phyloP scores from a whole-genome alignment of 2,888 invertebrate genomes.

The Linnaemya vulpina region DNA sequence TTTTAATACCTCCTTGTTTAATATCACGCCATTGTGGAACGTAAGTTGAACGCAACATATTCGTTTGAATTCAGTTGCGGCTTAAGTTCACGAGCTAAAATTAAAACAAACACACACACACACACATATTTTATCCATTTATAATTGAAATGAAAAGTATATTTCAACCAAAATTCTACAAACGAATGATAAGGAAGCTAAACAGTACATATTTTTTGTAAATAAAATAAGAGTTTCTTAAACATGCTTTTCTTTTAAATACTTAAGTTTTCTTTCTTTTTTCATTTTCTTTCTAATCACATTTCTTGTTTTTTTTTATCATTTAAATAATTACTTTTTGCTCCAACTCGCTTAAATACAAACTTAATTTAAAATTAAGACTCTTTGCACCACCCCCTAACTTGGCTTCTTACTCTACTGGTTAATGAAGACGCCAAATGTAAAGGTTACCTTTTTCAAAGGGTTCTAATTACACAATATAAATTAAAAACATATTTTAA shows the following conservation, averaged over 20 bases:
- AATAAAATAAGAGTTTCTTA: slow-evolving; percentile 8
- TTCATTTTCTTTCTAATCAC: slow-evolving; percentile 29
- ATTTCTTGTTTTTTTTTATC: slow-evolving; percentile 31
- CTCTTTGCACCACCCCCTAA: slow-evolving; percentile 28
- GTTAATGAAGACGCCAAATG: slow-evolving; percentile 2
- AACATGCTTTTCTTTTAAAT: slow-evolving; percentile 8
- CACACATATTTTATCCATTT: neutral
- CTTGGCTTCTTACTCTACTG: neutral
- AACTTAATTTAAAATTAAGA: slow-evolving; percentile 52
- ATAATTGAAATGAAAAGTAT: slow-evolving; percentile 20
- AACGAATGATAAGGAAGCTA: slow-evolving; percentile 13
- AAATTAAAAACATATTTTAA: slow-evolving; percentile 45
- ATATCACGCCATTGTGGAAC: no score
- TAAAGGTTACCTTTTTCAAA: slow-evolving; percentile 39
- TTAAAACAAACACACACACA: neutral
- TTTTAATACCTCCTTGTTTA: no score
- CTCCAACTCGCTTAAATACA: slow-evolving; percentile 39
- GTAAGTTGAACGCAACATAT: no score
- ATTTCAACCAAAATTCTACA: slow-evolving; percentile 26
- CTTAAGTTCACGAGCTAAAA: no score
- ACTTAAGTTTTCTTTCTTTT: neutral
- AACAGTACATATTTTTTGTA: slow-evolving; percentile 2
- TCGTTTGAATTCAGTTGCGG: neutral
- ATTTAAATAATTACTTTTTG: slow-evolving; percentile 50
- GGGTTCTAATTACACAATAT: slow-evolving; percentile 63